Base-by-base conservation (phyloP, 2,888 invertebrate species). In the Lepas anatifera region DNA sequence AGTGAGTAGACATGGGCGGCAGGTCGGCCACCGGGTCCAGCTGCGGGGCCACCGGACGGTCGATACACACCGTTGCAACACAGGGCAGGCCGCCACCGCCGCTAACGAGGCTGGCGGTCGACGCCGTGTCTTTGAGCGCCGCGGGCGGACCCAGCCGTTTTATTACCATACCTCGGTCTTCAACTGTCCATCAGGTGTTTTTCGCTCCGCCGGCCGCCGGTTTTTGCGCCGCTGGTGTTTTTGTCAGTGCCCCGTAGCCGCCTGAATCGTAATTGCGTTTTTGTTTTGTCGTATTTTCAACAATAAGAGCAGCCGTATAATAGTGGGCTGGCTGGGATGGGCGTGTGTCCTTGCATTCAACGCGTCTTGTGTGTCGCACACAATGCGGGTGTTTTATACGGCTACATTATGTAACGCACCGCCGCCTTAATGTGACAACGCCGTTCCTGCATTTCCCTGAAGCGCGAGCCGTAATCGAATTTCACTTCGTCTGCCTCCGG, bases 131-230 rank as follows among this genome's bases (percentile, higher is more conserved):
- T 58, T 58, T 58, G 32, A 16, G 7, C 22, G 32, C 32, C 22
- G 8, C 35, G 58, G 58, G 58, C 58, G 25, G 18, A 4, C 32
- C 35, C 8, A 35, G 22, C 35, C 58, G 58, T 58, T 58, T 58
- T 58, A 58, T 58, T 58, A 58, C 58, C 58, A 58, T 58, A 58
- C 58, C 35, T 32, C 58, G 58, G 58, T 58, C 58, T 58, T 58
- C 58, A 58, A 58, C 58, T 58, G 58, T 58, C 58, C 58, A 58
- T 58, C 58, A 58, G 58, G 58, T 58, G 58, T 58, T 58, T 58
- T 58, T 58, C 58, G 18, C 22, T 18, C 7, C 18, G 13, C 58
- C 35, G 35, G 35, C 58, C 58, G 58, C 32, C 22, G 22, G 25
- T 58, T 58, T 58, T 58, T 58, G 58, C 58, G 58, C 7, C 22